Evolutionary conservation across 1,140 invertebrate species (phyloP), one percentile per base, ranked within the genome.

Genomic region (Scaptomyza montana): DNA sequence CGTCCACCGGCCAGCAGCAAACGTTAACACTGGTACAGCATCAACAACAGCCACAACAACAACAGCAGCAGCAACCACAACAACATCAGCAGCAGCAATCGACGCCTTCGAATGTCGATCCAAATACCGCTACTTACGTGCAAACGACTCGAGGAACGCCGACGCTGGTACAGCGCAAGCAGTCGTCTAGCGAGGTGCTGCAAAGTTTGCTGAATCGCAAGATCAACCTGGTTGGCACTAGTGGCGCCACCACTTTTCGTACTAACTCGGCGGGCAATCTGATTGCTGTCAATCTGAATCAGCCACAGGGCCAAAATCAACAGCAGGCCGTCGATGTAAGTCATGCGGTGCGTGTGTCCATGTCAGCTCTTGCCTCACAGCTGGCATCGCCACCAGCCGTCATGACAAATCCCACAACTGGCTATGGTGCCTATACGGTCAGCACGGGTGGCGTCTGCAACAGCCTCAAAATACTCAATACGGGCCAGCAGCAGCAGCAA

Each of bases 231-330:
- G 90, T 71, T 30, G 75, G 73, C 2, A 69, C 69, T 0, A 77
- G 75, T 13, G 71, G 72, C 2, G 70, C 85, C 28, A 82, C 90
- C 6, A 86, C 90, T 12, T 90, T 90, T 74, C 90, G 90, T 8
- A 89, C 90, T 0, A 86, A 90, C 43, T 92, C 92, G 39, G 92
- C 92, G n/a, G 91, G 91, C 43, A 93, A 93, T 72, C 68, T 93
- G 30, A 92, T 93, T 62, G 89, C 93, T 0, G 87, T 93, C 1
- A 93, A 93, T 74, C 86, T 92, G 10, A 89, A 91, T 46, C 90
- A 89, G 43, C 39, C 75, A 6, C 68, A 63, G 56, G 41, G 49
- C 16, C 76, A 72, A 8, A 51, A 46, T 0, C 80, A 90, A 30
- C 77, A 85, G 36, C 72, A 85, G 53, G 10, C 74, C 1, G 41